A percentile compares a stretch with the other conserved stretches of the same genome.
phyloP scores from a whole-genome alignment of 2,113 vertebrate genomes.

The Neodontobutis hainanensis region DNA sequence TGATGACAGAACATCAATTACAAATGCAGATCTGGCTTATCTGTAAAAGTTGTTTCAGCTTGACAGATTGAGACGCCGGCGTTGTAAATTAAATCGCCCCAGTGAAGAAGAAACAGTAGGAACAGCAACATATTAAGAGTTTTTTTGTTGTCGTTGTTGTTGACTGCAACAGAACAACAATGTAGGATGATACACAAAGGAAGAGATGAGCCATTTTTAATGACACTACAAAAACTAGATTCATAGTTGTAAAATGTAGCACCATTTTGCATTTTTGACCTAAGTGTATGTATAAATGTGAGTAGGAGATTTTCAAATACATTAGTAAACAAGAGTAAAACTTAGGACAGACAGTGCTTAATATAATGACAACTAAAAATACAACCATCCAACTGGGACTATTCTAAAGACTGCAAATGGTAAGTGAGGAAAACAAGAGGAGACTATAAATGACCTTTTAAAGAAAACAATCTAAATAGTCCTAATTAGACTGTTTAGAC shows the following conservation, averaged over 20 bases:
- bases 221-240: conserved; percentile 18
- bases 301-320: conserved; percentile 5
- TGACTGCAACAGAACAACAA: conserved; percentile 40
- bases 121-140: conserved; percentile 49
- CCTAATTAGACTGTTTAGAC: conserved; percentile 40
- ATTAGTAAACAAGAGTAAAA: conserved; percentile 2
- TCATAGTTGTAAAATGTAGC: conserved; percentile 8
- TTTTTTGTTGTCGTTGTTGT: conserved; percentile 2
- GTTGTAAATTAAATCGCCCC: conserved; percentile 52
- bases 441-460: conserved; percentile 24
- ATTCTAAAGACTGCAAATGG: conserved; percentile 14
- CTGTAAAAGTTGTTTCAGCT: conserved; percentile 46
- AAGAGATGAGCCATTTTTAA: conserved; percentile 40
- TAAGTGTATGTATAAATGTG: not conserved
- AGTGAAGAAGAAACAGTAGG: conserved; percentile 44
- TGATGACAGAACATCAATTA: conserved; percentile 69
- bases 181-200: conserved; percentile 39
- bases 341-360: conserved; percentile 12
- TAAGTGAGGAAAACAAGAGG: conserved; percentile 34
- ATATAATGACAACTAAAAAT: conserved; percentile 33
- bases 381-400: conserved; percentile 22
- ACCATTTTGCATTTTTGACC: not conserved
- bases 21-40: conserved; percentile 51
- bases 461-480: conserved; percentile 26
- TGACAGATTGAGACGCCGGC: conserved; percentile 48